A percentile compares a stretch with the other conserved stretches of the same genome.
These are phyloP conservation scores for Itoplectis maculator DNA, from an alignment of 2,888 invertebrate species.

Conservation along the genomic window DNA sequence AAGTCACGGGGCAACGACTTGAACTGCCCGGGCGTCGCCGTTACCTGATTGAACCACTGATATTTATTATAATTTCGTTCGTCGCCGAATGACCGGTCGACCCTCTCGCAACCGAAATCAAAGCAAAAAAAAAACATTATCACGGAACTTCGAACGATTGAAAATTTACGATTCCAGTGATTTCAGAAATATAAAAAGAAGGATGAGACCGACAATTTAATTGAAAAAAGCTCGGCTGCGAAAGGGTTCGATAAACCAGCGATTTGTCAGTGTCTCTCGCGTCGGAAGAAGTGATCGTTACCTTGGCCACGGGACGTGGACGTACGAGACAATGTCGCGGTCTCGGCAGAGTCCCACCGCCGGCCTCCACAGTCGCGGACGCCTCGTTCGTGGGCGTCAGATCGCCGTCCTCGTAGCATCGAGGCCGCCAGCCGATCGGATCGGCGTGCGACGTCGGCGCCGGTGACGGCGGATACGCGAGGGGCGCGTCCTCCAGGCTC, in stretches of 20 bases:
- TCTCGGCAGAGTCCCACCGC: slow-evolving; percentile 94
- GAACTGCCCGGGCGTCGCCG: slow-evolving; percentile 85
- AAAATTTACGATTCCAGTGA: no score
- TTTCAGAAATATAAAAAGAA: no score
- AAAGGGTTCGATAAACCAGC: neutral
- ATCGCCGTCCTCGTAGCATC: slow-evolving; percentile 95
- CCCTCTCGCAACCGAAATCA: neutral
- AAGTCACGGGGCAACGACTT: slow-evolving; percentile 86
- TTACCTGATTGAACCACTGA: slow-evolving; percentile 76
- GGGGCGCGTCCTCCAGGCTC: slow-evolving; percentile 91
- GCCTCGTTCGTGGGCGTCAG: slow-evolving; percentile 95
- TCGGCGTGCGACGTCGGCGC: slow-evolving; percentile 83
- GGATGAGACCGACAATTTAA: no score
- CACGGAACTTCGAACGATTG: neutral
- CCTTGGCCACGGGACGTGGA: slow-evolving; percentile 93
- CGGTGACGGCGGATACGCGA: slow-evolving; percentile 82
- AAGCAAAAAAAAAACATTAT: neutral
- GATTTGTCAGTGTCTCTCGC: neutral
- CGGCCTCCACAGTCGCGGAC: slow-evolving; percentile 86
- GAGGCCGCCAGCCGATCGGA: slow-evolving; percentile 87
- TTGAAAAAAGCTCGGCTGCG: neutral
- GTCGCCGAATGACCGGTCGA: neutral
- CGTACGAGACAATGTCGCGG: slow-evolving; percentile 91
- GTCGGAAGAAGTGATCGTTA: slow-evolving; percentile 70
- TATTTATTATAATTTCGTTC: slow-evolving; percentile 68